These are phyloP conservation scores for Stratiomys singularior DNA, from an alignment of 2,888 invertebrate species.

Conservation along the genomic window DNA sequence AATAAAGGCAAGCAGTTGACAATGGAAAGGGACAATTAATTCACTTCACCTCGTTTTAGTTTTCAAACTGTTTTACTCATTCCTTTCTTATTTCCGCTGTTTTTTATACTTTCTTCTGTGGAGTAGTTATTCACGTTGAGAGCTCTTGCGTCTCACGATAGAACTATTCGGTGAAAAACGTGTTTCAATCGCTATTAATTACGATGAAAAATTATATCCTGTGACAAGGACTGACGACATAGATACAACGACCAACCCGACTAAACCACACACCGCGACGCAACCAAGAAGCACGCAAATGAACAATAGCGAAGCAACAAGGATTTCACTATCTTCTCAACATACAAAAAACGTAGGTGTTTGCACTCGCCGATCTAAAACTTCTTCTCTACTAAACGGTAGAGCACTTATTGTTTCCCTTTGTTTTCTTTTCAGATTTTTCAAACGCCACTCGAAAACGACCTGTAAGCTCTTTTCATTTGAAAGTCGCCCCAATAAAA, in stretches of 20 bases:
- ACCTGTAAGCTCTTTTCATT: conserved; percentile 23
- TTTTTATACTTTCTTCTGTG: neutral
- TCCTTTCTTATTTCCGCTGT: neutral
- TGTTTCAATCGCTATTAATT: neutral
- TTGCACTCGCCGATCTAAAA: conserved; percentile 1
- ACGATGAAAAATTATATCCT: neutral
- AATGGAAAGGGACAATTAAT: conserved; percentile 9
- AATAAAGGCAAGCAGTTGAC: neutral
- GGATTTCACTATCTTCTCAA: neutral
- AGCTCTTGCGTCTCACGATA: too few relatives aligned
- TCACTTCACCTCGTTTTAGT: conserved; percentile 13
- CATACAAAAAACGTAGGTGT: neutral
- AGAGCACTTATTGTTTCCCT: neutral
- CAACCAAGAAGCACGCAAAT: neutral
- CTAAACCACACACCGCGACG: neutral
- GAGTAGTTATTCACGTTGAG: neutral
- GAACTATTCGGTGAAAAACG: neutral
- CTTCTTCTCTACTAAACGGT: neutral
- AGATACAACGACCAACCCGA: neutral
- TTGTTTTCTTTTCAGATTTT: neutral
- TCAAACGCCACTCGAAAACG: conserved; percentile 15
- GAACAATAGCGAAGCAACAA: neutral
- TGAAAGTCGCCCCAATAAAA: conserved; percentile 7
- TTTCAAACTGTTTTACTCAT: neutral
- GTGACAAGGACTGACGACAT: neutral